A percentile compares a stretch with the other conserved stretches of the same genome.
Evolutionary conservation across 2,113 vertebrate genomes (phyloP).

Genomic region (Copsychus sechellarum): DNA sequence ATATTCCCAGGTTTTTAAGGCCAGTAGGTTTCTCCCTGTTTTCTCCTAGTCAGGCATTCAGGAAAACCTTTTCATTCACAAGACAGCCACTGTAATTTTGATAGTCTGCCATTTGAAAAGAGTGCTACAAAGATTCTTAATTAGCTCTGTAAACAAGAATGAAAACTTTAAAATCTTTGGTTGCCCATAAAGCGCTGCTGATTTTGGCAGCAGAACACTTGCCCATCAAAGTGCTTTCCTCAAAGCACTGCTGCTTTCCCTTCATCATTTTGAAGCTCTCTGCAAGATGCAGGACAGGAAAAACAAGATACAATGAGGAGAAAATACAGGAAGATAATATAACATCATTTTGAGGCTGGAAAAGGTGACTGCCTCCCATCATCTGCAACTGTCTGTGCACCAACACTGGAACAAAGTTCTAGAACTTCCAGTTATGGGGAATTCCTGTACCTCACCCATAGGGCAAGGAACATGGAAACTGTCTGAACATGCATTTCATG

Average conservation of each 20-base stretch:
- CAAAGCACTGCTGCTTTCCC: neutral
- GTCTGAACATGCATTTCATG: rapidly evolving
- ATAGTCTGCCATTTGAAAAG: neutral
- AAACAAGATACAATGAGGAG: neutral
- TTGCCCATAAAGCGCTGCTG: neutral
- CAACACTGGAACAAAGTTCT: neutral
- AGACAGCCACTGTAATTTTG: neutral
- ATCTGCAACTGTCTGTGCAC: neutral
- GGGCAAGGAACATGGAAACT: neutral
- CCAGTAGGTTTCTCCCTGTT: neutral
- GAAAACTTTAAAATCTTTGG: neutral
- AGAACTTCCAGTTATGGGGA: neutral
- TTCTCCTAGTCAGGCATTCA: neutral
- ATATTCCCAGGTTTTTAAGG: neutral
- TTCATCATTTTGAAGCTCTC: neutral
- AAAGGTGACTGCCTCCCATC: neutral
- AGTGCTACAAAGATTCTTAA: neutral
- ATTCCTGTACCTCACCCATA: neutral
- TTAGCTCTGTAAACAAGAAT: slow-evolving; percentile 39
- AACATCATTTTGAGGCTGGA: neutral
- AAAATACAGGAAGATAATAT: neutral
- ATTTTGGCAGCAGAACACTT: slow-evolving; percentile 5
- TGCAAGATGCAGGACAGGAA: neutral
- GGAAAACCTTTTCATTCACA: neutral
- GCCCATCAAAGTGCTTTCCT: neutral